Evolutionary conservation across 2,797 vertebrate species (phyloP).

Genomic region (Valencia hispanica): DNA sequence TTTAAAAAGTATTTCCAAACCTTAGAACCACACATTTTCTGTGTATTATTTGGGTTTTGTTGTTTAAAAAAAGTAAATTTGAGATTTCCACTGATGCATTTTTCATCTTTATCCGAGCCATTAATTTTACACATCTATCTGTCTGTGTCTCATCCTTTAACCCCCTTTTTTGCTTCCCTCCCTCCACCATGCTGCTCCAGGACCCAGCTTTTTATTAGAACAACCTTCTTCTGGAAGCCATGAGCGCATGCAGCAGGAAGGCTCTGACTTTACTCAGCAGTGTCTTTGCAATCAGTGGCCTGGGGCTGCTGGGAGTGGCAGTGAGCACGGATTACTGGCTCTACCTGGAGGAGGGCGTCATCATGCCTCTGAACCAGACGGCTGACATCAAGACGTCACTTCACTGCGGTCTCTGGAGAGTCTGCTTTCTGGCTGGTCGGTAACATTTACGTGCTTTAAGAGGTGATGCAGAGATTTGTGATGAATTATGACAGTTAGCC

Average conservation of each 20-base stretch:
- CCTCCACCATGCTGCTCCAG: conserved; percentile 25
- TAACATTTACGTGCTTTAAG: background rate
- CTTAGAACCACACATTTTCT: no score
- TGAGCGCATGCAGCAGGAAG: conserved; percentile 90
- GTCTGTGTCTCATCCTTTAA: background rate
- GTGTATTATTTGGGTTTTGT: background rate
- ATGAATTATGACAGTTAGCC: background rate
- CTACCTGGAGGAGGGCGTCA: conserved; percentile 92
- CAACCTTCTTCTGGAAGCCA: conserved; percentile 46
- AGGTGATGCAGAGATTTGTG: background rate
- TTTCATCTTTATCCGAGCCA: background rate
- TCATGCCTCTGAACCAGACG: conserved; percentile 93
- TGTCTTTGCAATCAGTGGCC: conserved; percentile 89
- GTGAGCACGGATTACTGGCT: conserved; percentile 98
- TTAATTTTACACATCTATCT: background rate
- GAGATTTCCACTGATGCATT: background rate
- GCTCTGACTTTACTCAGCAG: conserved; percentile 93
- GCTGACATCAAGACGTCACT: conserved; percentile 88
- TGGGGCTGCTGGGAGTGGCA: conserved; percentile 91
- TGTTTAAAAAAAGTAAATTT: background rate
- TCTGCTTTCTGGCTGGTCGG: conserved; percentile 92
- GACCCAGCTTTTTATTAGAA: conserved; percentile 4
- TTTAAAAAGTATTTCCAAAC: no score
- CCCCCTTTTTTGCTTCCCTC: background rate
- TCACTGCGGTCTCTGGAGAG: conserved; percentile 94